Base-by-base conservation (phyloP, 1,140 invertebrate genomes). In the Drosophila mojavensis region DNA sequence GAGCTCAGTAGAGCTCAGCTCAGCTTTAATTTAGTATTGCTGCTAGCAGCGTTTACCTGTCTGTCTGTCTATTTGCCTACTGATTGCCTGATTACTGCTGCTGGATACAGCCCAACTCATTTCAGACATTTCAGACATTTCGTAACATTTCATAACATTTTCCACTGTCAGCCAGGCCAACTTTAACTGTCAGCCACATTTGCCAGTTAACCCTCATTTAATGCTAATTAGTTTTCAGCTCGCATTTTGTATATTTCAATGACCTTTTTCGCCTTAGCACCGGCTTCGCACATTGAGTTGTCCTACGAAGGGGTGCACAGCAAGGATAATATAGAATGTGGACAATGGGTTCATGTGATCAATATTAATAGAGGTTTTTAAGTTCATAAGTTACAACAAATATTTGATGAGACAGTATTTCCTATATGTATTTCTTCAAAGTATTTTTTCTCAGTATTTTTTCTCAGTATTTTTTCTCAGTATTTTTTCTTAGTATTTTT, bases 201-300 rank as follows among this genome's bases (percentile, higher is more conserved):
- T 75, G 62, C 39, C 53, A 69, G 60, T 55, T 69, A 62, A 79
- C 55, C 80, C 76, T 83, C 80, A 67, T 83, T 83, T 66, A 72
- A 76, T 75, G 71, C 66, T 83, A 82, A 83, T 83, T 82, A 83
- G 71, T 75, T 82, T 67, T 65, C 47, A 17, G 20, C 47, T 28
- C 30, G 43, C n/a, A 9, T 30, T 51, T 64, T 28, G 6, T 15
- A 3, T 11, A 55, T 55, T 75, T 75, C 10, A 71, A 68, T 74
- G 71, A 74, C 64, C 67, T 63, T 55, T 75, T 48, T 24, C 41
- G 20, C 53, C 20, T 10, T 6, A 50, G 15, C 39, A 24, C n/a
- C 59, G 20, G 20, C 3, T 30, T 5, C 28, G 28, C 5, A 30
- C 28, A 30, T 30, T 30, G 28, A 30, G 28, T 30, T 30, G 28